These are phyloP conservation scores for Myiotriccus ornatus DNA, from an alignment of 2,797 vertebrate species.

Conservation along the genomic window DNA sequence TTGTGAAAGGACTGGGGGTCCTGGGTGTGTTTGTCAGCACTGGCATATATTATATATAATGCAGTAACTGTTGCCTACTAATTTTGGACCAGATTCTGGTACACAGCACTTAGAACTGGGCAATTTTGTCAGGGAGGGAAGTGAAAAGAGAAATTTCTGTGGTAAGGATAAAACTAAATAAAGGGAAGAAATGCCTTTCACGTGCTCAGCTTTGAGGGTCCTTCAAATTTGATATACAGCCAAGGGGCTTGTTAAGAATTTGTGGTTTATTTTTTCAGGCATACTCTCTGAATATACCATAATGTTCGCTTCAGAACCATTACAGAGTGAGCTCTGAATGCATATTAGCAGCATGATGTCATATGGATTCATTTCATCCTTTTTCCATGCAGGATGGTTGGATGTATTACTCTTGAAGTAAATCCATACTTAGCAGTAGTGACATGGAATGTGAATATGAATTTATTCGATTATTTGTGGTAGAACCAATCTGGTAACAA, in stretches of 20 bases:
- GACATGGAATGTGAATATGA: neutral
- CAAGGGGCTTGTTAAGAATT: conserved; percentile 43
- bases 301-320: conserved; percentile 58
- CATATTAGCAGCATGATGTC: conserved; percentile 27
- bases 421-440: neutral
- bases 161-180: neutral
- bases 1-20: neutral
- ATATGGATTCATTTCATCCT: conserved; percentile 11
- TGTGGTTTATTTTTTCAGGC: conserved; percentile 53
- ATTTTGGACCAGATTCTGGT: neutral
- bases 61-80: neutral
- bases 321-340: conserved; percentile 46
- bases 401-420: conserved; percentile 15
- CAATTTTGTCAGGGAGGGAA: neutral
- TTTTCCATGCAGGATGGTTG: conserved; percentile 37
- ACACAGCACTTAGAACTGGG: neutral
- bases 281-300: conserved; percentile 1
- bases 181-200: neutral
- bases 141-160: neutral
- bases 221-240: conserved; percentile 33
- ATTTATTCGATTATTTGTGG: conserved; percentile 25
- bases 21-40: neutral
- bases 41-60: neutral
- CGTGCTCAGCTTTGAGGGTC: conserved; percentile 15
- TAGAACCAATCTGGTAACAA: neutral